Evolutionary conservation across 1,140 invertebrate species (phyloP).

Genomic region (Leptinotarsa undecemlineata): DNA sequence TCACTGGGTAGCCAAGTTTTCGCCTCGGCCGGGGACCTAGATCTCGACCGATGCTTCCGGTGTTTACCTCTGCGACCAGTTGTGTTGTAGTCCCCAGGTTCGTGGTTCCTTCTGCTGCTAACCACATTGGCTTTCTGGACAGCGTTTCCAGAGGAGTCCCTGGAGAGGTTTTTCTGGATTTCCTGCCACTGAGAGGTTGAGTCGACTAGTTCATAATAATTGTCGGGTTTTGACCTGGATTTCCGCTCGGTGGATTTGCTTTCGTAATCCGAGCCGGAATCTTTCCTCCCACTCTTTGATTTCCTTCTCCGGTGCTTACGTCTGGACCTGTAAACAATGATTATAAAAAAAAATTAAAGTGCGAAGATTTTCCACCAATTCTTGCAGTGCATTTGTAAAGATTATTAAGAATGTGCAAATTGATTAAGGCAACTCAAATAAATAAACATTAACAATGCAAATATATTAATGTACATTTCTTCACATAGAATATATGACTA

Average conservation of each 20-base stretch:
- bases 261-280: constrained; percentile 63
- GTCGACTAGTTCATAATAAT: constrained; percentile 71
- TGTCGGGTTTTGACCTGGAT: constrained; percentile 37
- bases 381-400: too few species aligned
- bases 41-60: constrained; percentile 70
- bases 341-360: too few species aligned
- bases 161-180: constrained; percentile 72
- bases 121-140: constrained; percentile 71
- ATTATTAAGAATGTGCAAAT: too few species aligned
- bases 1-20: constrained; percentile 72
- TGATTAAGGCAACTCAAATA: too few species aligned
- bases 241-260: constrained; percentile 41
- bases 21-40: constrained; percentile 69
- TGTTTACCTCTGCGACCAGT: constrained; percentile 60
- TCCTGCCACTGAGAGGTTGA: constrained; percentile 86
- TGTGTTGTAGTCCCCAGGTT: constrained; percentile 25
- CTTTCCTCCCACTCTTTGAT: constrained; percentile 63
- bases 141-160: constrained; percentile 61
- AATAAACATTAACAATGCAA: too few species aligned
- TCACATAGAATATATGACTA: too few species aligned
- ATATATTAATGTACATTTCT: too few species aligned
- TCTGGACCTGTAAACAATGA: constrained; percentile 56
- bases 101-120: constrained; percentile 54
- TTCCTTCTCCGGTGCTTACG: constrained; percentile 72
- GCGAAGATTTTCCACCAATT: too few species aligned